A percentile compares a stretch with the other conserved stretches of the same genome.
Conservation (phyloP, 1,140 invertebrate genomes). For the Monomorium pharaonis region DNA sequence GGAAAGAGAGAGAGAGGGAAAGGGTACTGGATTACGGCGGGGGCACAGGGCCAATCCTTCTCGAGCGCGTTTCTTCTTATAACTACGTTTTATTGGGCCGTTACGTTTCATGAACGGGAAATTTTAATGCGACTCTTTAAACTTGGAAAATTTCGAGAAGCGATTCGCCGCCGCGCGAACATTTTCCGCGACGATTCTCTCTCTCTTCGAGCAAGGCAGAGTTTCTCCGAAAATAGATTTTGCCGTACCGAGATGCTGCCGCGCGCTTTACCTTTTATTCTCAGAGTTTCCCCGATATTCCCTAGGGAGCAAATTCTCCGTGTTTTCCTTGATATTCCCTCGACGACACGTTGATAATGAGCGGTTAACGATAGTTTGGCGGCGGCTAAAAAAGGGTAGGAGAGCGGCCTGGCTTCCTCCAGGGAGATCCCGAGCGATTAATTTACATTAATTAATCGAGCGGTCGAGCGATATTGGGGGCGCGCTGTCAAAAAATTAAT, state of each 20-base stretch:
- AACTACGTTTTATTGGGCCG: constrained; percentile 45
- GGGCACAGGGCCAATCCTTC: too few species aligned
- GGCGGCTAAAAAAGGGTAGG: neutral
- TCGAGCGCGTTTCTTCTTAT: constrained; percentile 28
- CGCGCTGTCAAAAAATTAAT: constrained; percentile 40
- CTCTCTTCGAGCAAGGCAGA: too few species aligned
- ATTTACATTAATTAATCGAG: constrained; percentile 30
- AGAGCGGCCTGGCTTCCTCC: neutral
- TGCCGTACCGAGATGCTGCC: neutral
- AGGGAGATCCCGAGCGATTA: constrained; percentile 12
- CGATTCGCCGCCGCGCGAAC: neutral
- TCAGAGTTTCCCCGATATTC: neutral
- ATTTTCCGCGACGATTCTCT: neutral
- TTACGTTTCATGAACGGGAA: constrained; percentile 46
- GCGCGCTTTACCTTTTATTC: neutral
- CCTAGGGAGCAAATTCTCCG: neutral
- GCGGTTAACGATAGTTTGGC: neutral
- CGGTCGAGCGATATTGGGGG: neutral
- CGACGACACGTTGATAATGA: constrained; percentile 1
- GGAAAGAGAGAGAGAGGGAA: neutral
- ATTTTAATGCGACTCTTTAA: constrained; percentile 48
- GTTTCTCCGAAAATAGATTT: neutral
- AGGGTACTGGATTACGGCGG: neutral
- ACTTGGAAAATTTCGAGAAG: constrained; percentile 23
- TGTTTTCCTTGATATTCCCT: neutral